A percentile compares a stretch with the other conserved stretches of the same genome.
These are phyloP conservation scores for Vireo griseus DNA, from an alignment of 2,797 vertebrate genomes.

Conservation along the genomic window DNA sequence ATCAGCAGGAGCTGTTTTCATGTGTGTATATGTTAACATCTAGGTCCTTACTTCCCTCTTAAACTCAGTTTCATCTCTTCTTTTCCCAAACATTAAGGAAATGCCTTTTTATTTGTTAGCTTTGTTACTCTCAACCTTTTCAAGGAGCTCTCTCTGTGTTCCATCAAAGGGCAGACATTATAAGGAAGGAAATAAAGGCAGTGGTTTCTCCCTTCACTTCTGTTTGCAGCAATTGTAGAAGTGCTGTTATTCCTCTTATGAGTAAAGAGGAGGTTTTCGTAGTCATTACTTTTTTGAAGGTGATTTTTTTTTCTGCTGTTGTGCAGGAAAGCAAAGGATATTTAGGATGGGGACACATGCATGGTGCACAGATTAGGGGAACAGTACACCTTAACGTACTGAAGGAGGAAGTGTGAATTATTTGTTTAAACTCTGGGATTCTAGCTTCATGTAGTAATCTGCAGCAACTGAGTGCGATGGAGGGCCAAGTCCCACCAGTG, in stretches of 20 bases:
- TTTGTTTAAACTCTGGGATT: neutral
- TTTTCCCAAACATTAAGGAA: neutral
- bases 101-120: neutral
- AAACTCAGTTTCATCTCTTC: neutral
- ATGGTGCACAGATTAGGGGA: neutral
- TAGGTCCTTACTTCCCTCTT: neutral
- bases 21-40: neutral
- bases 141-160: neutral
- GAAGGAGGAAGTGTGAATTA: neutral
- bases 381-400: neutral
- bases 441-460: neutral
- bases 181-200: neutral
- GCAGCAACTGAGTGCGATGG: neutral
- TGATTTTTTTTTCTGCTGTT: neutral
- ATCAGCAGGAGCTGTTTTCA: neutral
- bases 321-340: neutral
- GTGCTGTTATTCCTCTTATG: neutral
- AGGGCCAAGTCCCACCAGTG: neutral
- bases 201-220: neutral
- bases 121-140: neutral
- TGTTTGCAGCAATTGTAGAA: neutral
- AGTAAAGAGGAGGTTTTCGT: neutral
- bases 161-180: neutral
- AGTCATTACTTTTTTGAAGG: neutral
- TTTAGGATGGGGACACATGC: rapidly evolving